Base-by-base conservation (phyloP, 2,113 vertebrate genomes). In the Elaphurus davidianus region DNA sequence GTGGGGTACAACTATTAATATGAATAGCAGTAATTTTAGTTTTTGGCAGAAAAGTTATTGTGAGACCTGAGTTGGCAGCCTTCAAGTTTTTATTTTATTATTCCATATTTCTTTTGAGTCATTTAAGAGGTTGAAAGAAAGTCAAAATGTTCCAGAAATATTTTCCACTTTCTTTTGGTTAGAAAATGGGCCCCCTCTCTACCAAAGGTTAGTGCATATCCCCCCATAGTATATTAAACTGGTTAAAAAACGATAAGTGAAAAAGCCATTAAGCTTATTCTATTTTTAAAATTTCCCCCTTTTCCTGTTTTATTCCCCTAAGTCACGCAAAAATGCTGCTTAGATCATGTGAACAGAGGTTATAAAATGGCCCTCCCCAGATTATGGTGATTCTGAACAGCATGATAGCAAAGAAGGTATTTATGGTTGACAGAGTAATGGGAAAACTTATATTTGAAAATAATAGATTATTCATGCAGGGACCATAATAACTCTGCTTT, bases 231-330 rank as follows among this genome's bases (percentile, higher is more conserved):
- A 97, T 94, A 96, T 83, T 97, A 98, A 98, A 96, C 54, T 95
- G 36, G 83, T 94, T 96, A 87, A 90, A 97, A 92, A 96, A 96
- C 0, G 3, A 71, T 95, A 97, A 96, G 62, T 96, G 86, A 98
- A 97, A 98, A 96, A 87, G 87, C 91, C 96, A 98, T 96, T 98
- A 98, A 93, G 59, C 87, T 93, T 95, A 95, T 96, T 98, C 94
- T 98, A 98, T 98, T 98, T 98, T 97, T 96, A 96, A 97, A 98
- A 94, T 88, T 47, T 57, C 47, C 78, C 71, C 84, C 14, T 52
- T 98, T 98, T 98, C 97, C 97, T 98, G 96, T 85, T 93, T 93
- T 97, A 98, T 97, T 98, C 97, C 97, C 98, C 45, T 95, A 88
- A 91, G 96, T 59, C 91, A 94, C 21, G 36, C 88, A 98, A 98